Percentiles rank a stretch among this genome's conserved stretches.
phyloP scores from a whole-genome alignment of 2,113 vertebrate genomes.

The sheep (Ovis aries) region DNA sequence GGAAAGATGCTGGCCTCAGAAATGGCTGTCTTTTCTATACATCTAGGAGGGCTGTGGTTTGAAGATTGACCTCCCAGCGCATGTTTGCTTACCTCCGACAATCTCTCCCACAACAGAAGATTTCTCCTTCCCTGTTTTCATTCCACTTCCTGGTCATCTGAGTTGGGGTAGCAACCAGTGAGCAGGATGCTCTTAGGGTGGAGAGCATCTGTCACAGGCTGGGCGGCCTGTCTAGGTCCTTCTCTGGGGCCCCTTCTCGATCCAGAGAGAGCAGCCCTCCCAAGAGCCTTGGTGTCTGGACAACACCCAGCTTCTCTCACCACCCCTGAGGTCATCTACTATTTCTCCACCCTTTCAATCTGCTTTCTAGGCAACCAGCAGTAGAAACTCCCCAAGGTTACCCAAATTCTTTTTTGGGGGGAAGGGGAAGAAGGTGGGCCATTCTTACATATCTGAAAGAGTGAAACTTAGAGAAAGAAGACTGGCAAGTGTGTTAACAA shows the following conservation, averaged over 20 bases:
- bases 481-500: neutral
- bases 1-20: neutral
- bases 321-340: too few species aligned
- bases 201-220: neutral
- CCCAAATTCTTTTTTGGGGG: neutral
- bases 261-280: neutral
- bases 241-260: neutral
- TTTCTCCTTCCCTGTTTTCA: neutral
- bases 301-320: neutral
- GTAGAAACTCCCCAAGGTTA: neutral
- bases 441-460: neutral
- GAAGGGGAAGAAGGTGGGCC: neutral
- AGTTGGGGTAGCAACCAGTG: neutral
- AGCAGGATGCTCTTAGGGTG: neutral
- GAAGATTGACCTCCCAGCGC: neutral
- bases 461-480: neutral
- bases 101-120: neutral
- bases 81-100: neutral
- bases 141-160: neutral
- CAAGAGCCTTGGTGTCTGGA: neutral
- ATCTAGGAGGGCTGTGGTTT: neutral
- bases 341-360: neutral
- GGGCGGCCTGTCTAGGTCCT: neutral
- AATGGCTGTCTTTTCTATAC: neutral
- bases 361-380: neutral